A percentile compares a stretch with the other conserved stretches of the same genome.
phyloP scores from a whole-genome alignment of 2,888 invertebrate genomes.

The Drosophila ustulata region DNA sequence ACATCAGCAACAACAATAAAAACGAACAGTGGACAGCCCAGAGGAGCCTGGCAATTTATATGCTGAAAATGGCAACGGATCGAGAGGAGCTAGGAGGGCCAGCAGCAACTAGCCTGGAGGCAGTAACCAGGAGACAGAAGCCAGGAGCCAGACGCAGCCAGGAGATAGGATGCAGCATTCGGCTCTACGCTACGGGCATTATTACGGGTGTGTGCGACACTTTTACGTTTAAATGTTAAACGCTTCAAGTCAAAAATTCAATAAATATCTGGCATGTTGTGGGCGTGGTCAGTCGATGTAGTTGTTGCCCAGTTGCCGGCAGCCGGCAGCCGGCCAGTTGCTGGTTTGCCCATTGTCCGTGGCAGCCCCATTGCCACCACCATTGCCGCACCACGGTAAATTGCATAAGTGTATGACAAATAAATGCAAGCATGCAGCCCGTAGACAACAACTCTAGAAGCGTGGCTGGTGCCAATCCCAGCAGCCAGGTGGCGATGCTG shows the following conservation, averaged over 20 bases:
- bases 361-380: neutral
- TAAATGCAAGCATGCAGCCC: conserved; percentile 47
- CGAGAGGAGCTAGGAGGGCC: conserved; percentile 6
- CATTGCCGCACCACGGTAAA: conserved; percentile 41
- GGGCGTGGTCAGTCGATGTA: conserved; percentile 53
- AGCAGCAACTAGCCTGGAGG: neutral
- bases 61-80: conserved; percentile 68
- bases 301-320: neutral
- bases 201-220: conserved; percentile 60
- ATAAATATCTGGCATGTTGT: conserved; percentile 64
- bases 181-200: conserved; percentile 23
- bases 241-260: conserved; percentile 78
- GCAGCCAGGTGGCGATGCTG: conserved; percentile 56
- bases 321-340: neutral
- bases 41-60: conserved; percentile 66
- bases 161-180: conserved; percentile 1
- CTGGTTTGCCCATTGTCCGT: neutral
- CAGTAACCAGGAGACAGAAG: neutral
- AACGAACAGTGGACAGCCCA: conserved; percentile 39
- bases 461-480: conserved; percentile 41
- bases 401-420: conserved; percentile 74
- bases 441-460: neutral
- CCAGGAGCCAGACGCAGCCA: neutral
- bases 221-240: conserved; percentile 73
- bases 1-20: conserved; percentile 40